phyloP scores from a whole-genome alignment of 2,113 vertebrate species.

The Prietella phreatophila region DNA sequence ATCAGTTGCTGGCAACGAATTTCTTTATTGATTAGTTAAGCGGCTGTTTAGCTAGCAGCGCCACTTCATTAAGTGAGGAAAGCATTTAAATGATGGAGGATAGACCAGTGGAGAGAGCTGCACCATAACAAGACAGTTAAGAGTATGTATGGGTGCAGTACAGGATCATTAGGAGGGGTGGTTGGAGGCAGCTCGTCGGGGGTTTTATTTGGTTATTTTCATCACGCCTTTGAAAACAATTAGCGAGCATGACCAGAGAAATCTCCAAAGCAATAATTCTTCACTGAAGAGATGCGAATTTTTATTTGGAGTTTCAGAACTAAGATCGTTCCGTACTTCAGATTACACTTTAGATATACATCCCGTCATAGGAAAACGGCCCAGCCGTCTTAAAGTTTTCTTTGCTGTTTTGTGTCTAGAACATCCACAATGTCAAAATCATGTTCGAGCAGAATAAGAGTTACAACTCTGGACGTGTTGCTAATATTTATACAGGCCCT shows the following conservation, averaged over 20 bases:
- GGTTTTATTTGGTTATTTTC: not conserved
- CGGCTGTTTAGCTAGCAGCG: not conserved
- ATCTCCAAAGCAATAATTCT: not conserved
- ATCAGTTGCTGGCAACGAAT: not conserved
- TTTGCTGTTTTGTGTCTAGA: conserved; percentile 2
- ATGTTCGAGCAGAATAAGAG: not conserved
- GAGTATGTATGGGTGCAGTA: not conserved
- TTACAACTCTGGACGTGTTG: not conserved
- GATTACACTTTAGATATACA: too few relatives aligned
- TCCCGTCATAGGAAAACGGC: not conserved
- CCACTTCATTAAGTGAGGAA: not conserved
- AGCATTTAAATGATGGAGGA: not conserved
- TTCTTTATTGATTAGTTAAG: conserved; percentile 1
- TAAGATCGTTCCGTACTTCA: not conserved
- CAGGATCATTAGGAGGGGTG: not conserved
- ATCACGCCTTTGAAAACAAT: not conserved
- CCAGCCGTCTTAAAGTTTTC: not conserved
- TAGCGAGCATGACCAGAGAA: not conserved
- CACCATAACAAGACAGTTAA: not conserved
- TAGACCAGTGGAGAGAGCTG: not conserved
- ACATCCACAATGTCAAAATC: not conserved
- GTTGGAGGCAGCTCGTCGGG: not conserved
- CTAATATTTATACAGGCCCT: not conserved
- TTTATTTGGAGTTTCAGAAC: not conserved
- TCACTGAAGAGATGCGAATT: not conserved